Base-by-base conservation (phyloP, 1,140 invertebrate genomes). In the Brachionus asplanchnoidis region DNA sequence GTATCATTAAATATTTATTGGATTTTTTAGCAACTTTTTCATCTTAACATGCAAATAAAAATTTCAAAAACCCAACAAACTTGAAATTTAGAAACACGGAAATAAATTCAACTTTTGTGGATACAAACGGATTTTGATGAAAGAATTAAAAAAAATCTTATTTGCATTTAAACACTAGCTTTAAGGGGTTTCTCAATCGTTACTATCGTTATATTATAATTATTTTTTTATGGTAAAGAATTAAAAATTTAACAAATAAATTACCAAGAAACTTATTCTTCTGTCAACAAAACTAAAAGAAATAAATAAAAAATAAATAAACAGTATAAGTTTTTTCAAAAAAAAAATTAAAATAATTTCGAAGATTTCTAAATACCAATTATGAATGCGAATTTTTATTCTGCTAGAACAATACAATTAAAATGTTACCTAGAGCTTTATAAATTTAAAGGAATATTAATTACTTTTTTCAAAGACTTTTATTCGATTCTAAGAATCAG, bases 131-230 rank as follows among this genome's bases (percentile, higher is more conserved):
- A 68, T 32, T 32, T 68, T 32, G 26, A 32, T 68, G 26, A 17
- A 42, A 73, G 12, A 70, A 40, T 28, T 32, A 70, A 70, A 70
- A n/a, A 73, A 73, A 73, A 73, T 42, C n/a, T 11, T 20, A 73
- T 36, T 32, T 68, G 3, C 32, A 73, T 42, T 73, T 40, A n/a
- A 73, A 73, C 32, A 73, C 9, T 42, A 42, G 68, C 68, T 73
- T 23, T n/a, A 73, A 73, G 14, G 68, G 68, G n/a, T 42, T 73
- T 73, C 20, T 42, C 68, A 73, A 73, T 73, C 68, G 68, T 73
- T 73, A 42, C 68, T 73, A 73, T 73, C 68, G 68, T 73, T 40
- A 73, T 73, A 73, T 73, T 42, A 73, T 73, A 73, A 73, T 73
- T 44, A 40, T 40, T 42, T 17, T 32, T 40, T 17, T 42, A 3